Evolutionary conservation across 30 jellyfish, hydroid and myxozoan genomes (phyloP).

Genomic region (Hydra vulgaris): DNA sequence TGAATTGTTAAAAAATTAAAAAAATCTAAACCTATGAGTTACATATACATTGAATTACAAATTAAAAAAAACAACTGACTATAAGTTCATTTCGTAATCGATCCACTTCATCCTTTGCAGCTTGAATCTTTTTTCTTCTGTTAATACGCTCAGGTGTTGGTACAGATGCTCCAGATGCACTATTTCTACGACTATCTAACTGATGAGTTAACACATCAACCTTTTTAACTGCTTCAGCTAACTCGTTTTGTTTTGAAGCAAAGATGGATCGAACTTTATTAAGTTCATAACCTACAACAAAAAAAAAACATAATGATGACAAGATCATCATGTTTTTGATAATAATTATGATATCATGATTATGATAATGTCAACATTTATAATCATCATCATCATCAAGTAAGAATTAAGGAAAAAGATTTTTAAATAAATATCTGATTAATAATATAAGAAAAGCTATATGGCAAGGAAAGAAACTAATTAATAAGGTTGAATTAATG

Average conservation of each 20-base stretch:
- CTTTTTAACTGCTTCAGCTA: slow-evolving; percentile 73
- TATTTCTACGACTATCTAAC: slow-evolving; percentile 70
- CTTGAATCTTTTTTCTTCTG: slow-evolving; percentile 84
- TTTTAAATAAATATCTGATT: too few relatives aligned
- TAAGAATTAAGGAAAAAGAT: too few relatives aligned
- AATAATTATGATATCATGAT: background rate
- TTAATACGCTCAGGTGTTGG: slow-evolving; percentile 80
- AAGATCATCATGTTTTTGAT: background rate
- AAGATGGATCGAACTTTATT: slow-evolving; percentile 73
- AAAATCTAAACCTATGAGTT: too few relatives aligned
- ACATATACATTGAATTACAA: too few relatives aligned
- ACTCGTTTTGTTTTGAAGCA: slow-evolving; percentile 74
- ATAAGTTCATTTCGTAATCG: slow-evolving; percentile 71
- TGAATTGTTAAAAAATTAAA: too few relatives aligned
- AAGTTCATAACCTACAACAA: slow-evolving; percentile 63
- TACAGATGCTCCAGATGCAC: slow-evolving; percentile 58
- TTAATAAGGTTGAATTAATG: too few relatives aligned
- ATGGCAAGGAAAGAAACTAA: too few relatives aligned
- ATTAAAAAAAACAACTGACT: too few relatives aligned
- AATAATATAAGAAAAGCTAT: too few relatives aligned
- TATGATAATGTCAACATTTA: too few relatives aligned
- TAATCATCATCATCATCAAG: too few relatives aligned
- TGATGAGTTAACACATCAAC: slow-evolving; percentile 82
- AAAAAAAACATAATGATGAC: background rate
- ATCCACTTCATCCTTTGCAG: slow-evolving; percentile 86